phyloP scores from a whole-genome alignment of 2,888 invertebrate genomes.

The Lasius fuliginosus region DNA sequence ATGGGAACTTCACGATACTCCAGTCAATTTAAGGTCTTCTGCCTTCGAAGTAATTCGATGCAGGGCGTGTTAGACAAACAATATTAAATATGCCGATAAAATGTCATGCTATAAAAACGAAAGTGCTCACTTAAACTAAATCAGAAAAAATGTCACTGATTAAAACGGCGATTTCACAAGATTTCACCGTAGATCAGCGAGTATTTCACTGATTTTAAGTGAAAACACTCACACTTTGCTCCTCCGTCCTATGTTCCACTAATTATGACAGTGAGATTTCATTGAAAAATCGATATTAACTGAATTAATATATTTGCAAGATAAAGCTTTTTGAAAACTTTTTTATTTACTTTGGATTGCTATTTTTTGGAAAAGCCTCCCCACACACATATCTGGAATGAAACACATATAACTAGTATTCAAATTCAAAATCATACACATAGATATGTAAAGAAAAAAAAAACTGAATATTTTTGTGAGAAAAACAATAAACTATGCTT shows the following conservation, averaged over 20 bases:
- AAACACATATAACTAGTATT: no score
- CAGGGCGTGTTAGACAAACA: not conserved
- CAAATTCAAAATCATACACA: no score
- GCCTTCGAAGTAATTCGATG: conserved; percentile 8
- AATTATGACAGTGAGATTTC: not conserved
- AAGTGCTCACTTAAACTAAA: not conserved
- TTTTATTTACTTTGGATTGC: not conserved
- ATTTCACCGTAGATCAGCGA: not conserved
- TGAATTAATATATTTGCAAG: not conserved
- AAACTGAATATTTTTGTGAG: no score
- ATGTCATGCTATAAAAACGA: not conserved
- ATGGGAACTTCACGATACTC: conserved; percentile 11
- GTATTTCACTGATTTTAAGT: not conserved
- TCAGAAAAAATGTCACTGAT: not conserved
- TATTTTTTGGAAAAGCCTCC: not conserved
- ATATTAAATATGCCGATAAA: conserved; percentile 18
- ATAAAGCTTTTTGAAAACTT: not conserved
- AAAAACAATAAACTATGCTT: no score
- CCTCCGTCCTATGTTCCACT: not conserved
- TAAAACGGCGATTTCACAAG: not conserved
- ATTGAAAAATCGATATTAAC: not conserved
- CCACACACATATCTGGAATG: no score
- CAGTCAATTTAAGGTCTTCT: conserved; percentile 35
- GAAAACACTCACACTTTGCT: not conserved
- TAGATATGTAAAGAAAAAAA: no score